Evolutionary conservation across 2,888 invertebrate genomes (phyloP).

Genomic region (Leptopilina drosophilae): DNA sequence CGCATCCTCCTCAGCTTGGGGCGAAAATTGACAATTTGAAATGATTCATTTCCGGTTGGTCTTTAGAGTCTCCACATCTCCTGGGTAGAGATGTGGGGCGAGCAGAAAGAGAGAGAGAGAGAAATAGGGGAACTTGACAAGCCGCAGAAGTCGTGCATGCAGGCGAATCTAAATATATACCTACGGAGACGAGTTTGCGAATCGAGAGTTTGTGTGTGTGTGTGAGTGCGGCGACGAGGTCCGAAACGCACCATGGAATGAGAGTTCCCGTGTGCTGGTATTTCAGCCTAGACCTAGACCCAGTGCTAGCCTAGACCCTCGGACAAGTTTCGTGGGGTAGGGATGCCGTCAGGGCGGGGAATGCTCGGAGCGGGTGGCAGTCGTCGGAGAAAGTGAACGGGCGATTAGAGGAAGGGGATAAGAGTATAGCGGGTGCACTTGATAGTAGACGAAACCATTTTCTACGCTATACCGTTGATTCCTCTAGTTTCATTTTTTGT

Average conservation of each 20-base stretch:
- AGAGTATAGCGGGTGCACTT: conserved; percentile 31
- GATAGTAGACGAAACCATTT: conserved; percentile 46
- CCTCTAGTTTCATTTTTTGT: neutral
- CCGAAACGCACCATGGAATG: conserved; percentile 34
- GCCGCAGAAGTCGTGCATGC: conserved; percentile 45
- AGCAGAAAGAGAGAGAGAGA: conserved; percentile 54
- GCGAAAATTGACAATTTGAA: conserved; percentile 73
- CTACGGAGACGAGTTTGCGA: conserved; percentile 39
- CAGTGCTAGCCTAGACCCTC: conserved; percentile 73
- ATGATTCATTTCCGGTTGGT: conserved; percentile 74
- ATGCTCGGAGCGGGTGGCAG: conserved; percentile 59
- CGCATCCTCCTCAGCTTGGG: conserved; percentile 45
- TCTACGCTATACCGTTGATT: conserved; percentile 1
- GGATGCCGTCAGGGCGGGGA: conserved; percentile 53
- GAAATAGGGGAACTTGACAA: neutral
- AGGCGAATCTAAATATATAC: conserved; percentile 64
- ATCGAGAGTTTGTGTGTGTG: conserved; percentile 4
- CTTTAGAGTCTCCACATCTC: no score
- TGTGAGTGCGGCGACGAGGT: conserved; percentile 21
- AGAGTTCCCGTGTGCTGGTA: conserved; percentile 56
- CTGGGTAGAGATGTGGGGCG: no score
- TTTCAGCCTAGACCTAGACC: conserved; percentile 75
- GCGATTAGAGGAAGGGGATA: conserved; percentile 39
- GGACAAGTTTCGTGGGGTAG: conserved; percentile 18
- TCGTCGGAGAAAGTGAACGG: conserved; percentile 67